Evolutionary conservation across 2,113 vertebrate species (phyloP), one percentile per base, ranked within the genome.

Genomic region (Deroptyus accipitrinus): DNA sequence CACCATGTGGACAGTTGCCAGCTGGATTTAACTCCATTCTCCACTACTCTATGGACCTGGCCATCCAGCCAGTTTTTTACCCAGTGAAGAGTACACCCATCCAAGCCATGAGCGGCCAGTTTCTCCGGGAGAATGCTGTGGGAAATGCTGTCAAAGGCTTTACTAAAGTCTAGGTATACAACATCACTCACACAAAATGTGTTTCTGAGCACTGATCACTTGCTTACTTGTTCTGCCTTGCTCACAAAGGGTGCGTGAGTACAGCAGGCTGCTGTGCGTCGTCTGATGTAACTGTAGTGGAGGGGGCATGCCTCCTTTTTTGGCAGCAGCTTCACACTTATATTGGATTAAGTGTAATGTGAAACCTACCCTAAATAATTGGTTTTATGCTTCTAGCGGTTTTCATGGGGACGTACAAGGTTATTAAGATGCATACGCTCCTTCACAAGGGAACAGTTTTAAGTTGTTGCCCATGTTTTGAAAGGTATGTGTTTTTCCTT

Each of bases 381-480:
- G 91, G 96, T 83, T 98, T 98, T 98, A 88, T 94, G 86, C 84
- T 95, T 83, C 94, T 92, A 57, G 12, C 73, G 44, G 69, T 92
- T 97, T 97, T 97, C 78, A 75, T 95, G 94, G 85, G 94, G 41
- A 88, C 82, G 25, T 90, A 75, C 7, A 51, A 67, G 92, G 73
- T 95, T 96, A 61, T 92, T 93, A 94, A 92, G 87, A 57, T 85
- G 57, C 37, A 44, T 44, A 41, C 22, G 5, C n/a, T 62, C 54
- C 41, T 83, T 94, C 48, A 24, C 8, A 48, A 84, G 92, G 57
- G 54, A 62, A 27, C 39, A 15, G 62, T 76, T 89, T 42, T 42
- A 79, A 77, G 7, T 76, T 75, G 31, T 55, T 84, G 46, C 64
- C 35, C 14, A 0, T 41, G 44, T 61, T 91, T 81, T 64, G 51